Base-by-base conservation (phyloP, 2,888 invertebrate genomes). In the Temnothorax unifasciatus region DNA sequence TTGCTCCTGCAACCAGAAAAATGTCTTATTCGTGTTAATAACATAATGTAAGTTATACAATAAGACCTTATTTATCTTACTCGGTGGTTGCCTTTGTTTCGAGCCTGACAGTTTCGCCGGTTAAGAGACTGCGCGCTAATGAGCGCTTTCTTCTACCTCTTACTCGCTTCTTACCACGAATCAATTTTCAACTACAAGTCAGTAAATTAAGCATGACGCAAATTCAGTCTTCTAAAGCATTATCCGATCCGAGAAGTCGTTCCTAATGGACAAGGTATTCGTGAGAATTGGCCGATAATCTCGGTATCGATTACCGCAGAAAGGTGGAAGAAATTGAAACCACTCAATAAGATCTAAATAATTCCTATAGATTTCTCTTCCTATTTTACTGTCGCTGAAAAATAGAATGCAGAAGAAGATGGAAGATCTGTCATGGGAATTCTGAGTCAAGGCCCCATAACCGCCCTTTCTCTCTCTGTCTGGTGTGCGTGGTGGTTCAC, bases 391-490 rank as follows among this genome's bases (percentile, higher is more conserved):
- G 29, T 54, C 54, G 25, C 25, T 4, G 6, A 21, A 38, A 77
- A 54, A 44, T n/a, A 13, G 34, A 69, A 69, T 38, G 44, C 50
- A 41, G 25, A 84, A 61, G 29, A 82, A 68, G 82, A 63, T 54
- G 54, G 29, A 82, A 61, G 59, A 85, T 44, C 68, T 69, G 73
- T 86, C 86, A 88, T 90, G 87, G 71, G 88, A 89, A 89, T 88
- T 85, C 81, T 81, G 63, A 82, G 82, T 86, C 86, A 84, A 87
- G 86, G 85, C 76, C 76, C 87, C 34, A 69, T 82, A 59, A 54
- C 38, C 54, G 21, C 34, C 59, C 61, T 63, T 69, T 71, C 61
- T 15, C 29, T 63, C 63, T 71, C 57, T 15, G 21, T 63, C 63
- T 47, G 15, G 21, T 73, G 52, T 44, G 47, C 50, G 25, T 41